Evolutionary conservation across 2,113 vertebrate genomes (phyloP), one percentile per base, ranked within the genome.

Genomic region (Melanostigma gelatinosum): DNA sequence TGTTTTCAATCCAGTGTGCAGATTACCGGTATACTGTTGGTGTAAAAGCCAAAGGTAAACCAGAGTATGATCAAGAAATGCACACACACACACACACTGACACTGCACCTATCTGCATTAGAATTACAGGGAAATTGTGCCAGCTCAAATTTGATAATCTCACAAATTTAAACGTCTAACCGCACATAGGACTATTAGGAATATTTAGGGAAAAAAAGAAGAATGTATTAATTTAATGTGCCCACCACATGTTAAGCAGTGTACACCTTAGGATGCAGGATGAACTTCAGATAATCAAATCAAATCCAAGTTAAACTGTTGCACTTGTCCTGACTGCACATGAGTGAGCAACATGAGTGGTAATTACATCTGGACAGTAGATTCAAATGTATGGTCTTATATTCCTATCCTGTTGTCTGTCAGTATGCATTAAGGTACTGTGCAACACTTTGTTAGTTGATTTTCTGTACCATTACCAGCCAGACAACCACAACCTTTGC

Each of bases 1-100:
- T 61, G 42, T 85, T 50, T 72, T 75, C 80, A 67, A 65, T 79
- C 32, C 58, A 34, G 15, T 52, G 79, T 79, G 36, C 61, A 79
- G 62, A 50, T 68, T 66, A 24, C 24, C 24, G 24, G 1, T 24
- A 11, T 64, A 74, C 40, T 65, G 36, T 8, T 38, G 46, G 29
- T 75, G 58, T 50, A 81, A 77, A 70, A 75, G 50, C 42, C 29
- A 61, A 46, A 65, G 75, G 24, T 48, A 18, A 75, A 42, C 66
- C 60, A 54, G 6, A 57, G 36, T 27, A 69, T 9, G 13, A 69
- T 52, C 67, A 34, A 24, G 27, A 64, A 73, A 70, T 64, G 48
- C n/a, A 50, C 24, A 44, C 16, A 66, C 8, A 22, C n/a, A 29
- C 36, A 67, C 48, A 29, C 57, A 54, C 38, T 27, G 9, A 57